Conservation (phyloP, 2,113 vertebrate species). For the Aplodontia rufa region DNA sequence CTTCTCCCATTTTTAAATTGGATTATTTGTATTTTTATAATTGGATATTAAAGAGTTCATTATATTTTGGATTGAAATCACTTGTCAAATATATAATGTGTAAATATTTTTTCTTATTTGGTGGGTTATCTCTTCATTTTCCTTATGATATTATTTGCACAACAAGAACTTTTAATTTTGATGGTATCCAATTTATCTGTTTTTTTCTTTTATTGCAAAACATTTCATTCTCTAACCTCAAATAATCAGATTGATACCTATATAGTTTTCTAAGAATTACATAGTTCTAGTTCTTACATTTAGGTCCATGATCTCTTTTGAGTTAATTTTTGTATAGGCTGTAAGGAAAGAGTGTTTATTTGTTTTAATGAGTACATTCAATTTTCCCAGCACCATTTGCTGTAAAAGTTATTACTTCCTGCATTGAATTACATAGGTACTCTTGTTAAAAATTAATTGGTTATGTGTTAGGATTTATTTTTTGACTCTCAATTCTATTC, state of each 20-base stretch:
- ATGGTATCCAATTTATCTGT: neutral
- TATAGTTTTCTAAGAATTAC: neutral
- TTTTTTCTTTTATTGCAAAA: neutral
- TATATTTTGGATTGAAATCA: neutral
- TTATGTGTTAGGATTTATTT: slow-evolving; percentile 35
- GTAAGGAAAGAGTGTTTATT: neutral
- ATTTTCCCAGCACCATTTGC: neutral
- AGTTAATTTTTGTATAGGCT: neutral
- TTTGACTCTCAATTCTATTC: slow-evolving; percentile 9
- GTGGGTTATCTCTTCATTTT: neutral
- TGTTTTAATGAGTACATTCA: neutral
- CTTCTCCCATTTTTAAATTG: neutral
- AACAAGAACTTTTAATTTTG: neutral
- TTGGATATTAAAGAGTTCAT: neutral
- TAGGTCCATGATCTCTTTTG: neutral
- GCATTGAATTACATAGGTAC: neutral
- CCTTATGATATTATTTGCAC: neutral
- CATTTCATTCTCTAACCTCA: neutral
- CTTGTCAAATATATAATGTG: neutral
- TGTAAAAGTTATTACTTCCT: neutral
- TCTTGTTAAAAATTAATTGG: slow-evolving; percentile 50
- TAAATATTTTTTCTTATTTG: neutral
- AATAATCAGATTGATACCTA: neutral
- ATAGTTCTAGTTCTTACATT: neutral
- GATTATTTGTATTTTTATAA: slow-evolving; percentile 12